Percentiles rank a stretch among this genome's conserved stretches.
These are phyloP conservation scores for Phymanthus crucifer DNA, from an alignment of 92 coral and sea anemone species.

Conservation along the genomic window DNA sequence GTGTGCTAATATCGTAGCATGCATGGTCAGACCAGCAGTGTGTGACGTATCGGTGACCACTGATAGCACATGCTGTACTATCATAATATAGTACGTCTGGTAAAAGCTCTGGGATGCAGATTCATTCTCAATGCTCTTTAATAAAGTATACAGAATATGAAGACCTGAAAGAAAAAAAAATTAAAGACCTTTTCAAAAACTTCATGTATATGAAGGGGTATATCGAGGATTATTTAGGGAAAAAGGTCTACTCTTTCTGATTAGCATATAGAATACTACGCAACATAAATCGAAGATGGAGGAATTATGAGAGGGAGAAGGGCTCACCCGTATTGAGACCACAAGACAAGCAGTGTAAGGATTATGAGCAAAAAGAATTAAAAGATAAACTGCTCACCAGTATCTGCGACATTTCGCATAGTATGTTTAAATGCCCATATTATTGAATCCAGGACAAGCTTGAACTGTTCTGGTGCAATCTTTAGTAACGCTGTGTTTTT, in stretches of 20 bases:
- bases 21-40: constrained; percentile 80
- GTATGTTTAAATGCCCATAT: constrained; percentile 99
- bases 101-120: constrained; percentile 90
- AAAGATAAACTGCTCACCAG: constrained; percentile 50
- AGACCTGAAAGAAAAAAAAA: constrained; percentile 58
- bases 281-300: too few species aligned
- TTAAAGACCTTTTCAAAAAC: too few species aligned
- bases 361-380: too few species aligned
- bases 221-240: too few species aligned
- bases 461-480: constrained; percentile 93
- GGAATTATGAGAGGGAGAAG: too few species aligned
- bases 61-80: constrained; percentile 89
- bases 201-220: too few species aligned
- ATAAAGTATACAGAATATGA: constrained; percentile 82
- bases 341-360: too few species aligned
- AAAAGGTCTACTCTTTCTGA: too few species aligned
- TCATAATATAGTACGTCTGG: constrained; percentile 89
- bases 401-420: constrained; percentile 98
- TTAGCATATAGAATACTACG: too few species aligned
- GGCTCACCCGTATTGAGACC: too few species aligned
- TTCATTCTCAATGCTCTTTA: constrained; percentile 90
- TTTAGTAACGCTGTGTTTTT: constrained; percentile 63
- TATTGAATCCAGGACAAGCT: constrained; percentile 93
- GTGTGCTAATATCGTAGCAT: constrained; percentile 97
- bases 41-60: constrained; percentile 86